These are phyloP conservation scores for Loris lydekkerianus DNA, from an alignment of 2,797 vertebrate species.

Conservation along the genomic window DNA sequence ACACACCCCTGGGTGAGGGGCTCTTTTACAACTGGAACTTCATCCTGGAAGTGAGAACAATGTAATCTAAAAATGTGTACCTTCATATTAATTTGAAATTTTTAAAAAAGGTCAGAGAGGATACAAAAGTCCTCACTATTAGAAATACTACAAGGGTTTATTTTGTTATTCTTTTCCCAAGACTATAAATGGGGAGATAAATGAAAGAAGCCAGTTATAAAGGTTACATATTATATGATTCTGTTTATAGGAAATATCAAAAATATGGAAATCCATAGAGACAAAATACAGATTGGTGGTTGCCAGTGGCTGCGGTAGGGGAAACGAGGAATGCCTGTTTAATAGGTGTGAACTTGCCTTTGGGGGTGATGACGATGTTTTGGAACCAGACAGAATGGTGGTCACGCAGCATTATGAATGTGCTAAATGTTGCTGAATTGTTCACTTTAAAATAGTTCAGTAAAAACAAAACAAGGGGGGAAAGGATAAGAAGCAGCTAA, in stretches of 20 bases:
- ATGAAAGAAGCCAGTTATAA: background rate
- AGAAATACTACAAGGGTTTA: background rate
- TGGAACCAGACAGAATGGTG: background rate
- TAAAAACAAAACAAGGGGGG: background rate
- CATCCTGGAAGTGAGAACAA: no score
- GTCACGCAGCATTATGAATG: background rate
- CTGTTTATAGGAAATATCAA: background rate
- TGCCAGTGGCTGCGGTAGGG: background rate
- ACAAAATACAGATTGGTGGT: background rate
- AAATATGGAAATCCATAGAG: background rate
- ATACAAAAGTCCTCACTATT: background rate
- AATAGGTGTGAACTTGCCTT: background rate
- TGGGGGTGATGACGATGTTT: background rate
- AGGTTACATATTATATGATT: background rate
- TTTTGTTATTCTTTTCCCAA: slow-evolving; percentile 16
- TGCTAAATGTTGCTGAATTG: background rate
- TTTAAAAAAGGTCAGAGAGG: background rate
- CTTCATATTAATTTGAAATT: no score
- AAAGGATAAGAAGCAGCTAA: background rate
- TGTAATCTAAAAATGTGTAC: no score
- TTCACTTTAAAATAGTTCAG: background rate
- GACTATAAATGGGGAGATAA: background rate
- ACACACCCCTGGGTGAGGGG: no score
- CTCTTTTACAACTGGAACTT: no score
- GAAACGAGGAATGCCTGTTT: background rate